Evolutionary conservation across 2,797 vertebrate genomes (phyloP), one percentile per base, ranked within the genome.

Genomic region (Epinephelus awoara): DNA sequence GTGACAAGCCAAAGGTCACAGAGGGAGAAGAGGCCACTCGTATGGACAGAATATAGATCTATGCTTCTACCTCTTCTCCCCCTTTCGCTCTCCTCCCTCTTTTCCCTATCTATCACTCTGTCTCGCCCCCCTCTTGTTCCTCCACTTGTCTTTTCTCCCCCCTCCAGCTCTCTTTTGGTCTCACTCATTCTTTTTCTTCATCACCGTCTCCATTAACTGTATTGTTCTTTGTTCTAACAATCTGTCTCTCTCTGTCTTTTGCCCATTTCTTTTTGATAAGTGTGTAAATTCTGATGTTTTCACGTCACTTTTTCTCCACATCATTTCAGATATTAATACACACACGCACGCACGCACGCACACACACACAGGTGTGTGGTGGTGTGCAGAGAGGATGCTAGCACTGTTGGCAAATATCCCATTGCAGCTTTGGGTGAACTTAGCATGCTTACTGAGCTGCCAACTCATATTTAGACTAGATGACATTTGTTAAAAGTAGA

Each of bases 1-100:
- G 92, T 95, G 93, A 94, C 95, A 94, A 93, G 92, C 90, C 94
- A 96, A 96, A 96, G 95, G 95, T 96, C 95, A 96, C 71, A 0
- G 74, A 72, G 84, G 80, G 83, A 93, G 90, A 93, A 88, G 91
- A 91, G 88, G 92, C 91, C 92, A 91, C 86, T 88, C 17, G 82
- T 94, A 93, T 91, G 91, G 91, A 91, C 85, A 92, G 92, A 94
- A 94, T 94, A 94, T 93, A 93, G 92, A 94, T 95, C 92, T 90
- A 86, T 87, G 91, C 88, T 75, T 90, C 85, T 85, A 59, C 77
- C 85, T 83, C 81, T 72, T 83, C 64, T 79, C 63, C 74, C 63
- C 71, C 50, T 76, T 81, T 85, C 21, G 7, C 63, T 82, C 61
- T 75, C 47, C 68, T 63, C 62, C 67, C 54, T 79, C 67, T 73